Evolutionary conservation across 2,797 vertebrate species (phyloP).

Genomic region (Acanthopagrus latus): DNA sequence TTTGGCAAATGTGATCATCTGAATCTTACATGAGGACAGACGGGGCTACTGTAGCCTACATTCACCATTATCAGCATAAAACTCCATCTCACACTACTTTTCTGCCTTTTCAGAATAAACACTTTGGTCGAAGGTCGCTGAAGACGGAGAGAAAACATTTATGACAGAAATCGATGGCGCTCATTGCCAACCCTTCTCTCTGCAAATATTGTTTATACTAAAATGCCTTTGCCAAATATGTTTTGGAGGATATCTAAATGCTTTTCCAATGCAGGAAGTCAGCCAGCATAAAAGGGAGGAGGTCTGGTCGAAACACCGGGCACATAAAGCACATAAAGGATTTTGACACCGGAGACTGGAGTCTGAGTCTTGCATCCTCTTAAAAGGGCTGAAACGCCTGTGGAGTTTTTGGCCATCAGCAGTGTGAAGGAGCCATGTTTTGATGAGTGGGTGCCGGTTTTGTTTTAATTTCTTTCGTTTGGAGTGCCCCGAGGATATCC

Average conservation of each 20-base stretch:
- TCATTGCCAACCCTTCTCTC: neutral
- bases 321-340: neutral
- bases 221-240: constrained; percentile 16
- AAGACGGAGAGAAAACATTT: neutral
- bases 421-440: neutral
- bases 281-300: neutral
- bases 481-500: neutral
- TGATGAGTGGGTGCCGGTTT: neutral
- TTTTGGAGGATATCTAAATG: neutral
- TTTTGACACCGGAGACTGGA: neutral
- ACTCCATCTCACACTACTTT: neutral
- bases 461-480: constrained; percentile 8
- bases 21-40: neutral
- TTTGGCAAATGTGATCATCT: neutral
- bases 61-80: neutral
- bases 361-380: neutral
- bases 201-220: neutral
- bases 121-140: neutral
- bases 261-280: neutral
- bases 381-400: neutral
- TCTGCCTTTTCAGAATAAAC: constrained; percentile 6
- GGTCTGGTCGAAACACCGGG: no score
- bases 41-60: neutral
- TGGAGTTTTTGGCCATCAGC: neutral
- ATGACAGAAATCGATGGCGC: neutral